A percentile compares a stretch with the other conserved stretches of the same genome.
Evolutionary conservation across 2,797 vertebrate genomes (phyloP).

Genomic region (Leucoraja ocellata): DNA sequence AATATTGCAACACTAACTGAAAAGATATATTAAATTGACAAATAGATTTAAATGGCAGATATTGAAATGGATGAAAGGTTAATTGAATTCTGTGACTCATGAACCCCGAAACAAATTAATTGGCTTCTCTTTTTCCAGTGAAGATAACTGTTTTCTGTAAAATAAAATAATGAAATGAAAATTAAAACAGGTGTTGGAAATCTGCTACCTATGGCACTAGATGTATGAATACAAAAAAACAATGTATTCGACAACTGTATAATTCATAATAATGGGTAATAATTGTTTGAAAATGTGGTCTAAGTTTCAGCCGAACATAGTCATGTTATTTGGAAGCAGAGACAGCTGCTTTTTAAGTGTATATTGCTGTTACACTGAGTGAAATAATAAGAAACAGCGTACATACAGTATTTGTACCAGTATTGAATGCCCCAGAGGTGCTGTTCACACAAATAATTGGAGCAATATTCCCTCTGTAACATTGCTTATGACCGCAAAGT

Average conservation of each 20-base stretch:
- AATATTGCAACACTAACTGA: neutral
- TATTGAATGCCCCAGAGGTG: neutral
- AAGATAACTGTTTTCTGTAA: neutral
- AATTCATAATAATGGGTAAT: neutral
- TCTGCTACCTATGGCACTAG: neutral
- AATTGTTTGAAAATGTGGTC: neutral
- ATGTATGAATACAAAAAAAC: neutral
- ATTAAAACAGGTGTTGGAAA: neutral
- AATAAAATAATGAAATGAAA: neutral
- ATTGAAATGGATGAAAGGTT: neutral
- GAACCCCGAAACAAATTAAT: neutral
- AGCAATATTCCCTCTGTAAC: neutral
- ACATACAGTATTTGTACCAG: neutral
- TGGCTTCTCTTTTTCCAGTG: too few relatives aligned
- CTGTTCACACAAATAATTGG: neutral
- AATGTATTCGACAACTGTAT: neutral
- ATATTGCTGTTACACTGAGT: neutral
- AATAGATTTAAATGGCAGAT: neutral
- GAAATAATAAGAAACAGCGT: neutral
- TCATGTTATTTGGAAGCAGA: neutral
- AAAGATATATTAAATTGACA: neutral
- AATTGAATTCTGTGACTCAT: neutral
- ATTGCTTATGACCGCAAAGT: neutral
- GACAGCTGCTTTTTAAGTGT: neutral
- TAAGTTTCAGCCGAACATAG: neutral